Evolutionary conservation across 2,797 vertebrate genomes (phyloP), one percentile per base, ranked within the genome.

Genomic region (Gymnocypris eckloni): DNA sequence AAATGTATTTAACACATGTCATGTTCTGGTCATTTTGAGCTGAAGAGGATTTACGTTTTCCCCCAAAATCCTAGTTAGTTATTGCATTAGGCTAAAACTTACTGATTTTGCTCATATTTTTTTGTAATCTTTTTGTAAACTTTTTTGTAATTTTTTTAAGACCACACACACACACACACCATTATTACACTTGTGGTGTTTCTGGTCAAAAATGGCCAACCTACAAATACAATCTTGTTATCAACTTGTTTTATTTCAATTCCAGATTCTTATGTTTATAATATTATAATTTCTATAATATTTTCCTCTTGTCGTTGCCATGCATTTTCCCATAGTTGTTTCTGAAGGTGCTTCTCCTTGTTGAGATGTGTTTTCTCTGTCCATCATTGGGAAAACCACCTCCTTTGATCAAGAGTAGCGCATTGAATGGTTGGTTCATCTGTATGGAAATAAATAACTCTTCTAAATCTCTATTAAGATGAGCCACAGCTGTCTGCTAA

Each of bases 371-470:
- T 75, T 76, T 52, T 22, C 16, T 83, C 41, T 7, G 13, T 75
- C 25, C 20, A 41, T 83, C 59, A 28, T 41, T 67, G 45, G 33
- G 2, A 39, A 50, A 67, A 37, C 9, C 59, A 39, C 66, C 33
- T 67, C 59, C 61, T 67, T 66, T 83, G 59, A 76, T 83, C 22
- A 76, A 52, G 28, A 76, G 56, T 25, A 67, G 59, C 0, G 1
- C 82, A 75, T 7, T 37, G 56, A 83, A 56, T 75, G 28, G 8
- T 66, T 61, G 54, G 50, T 75, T 83, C 43, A 83, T 83, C 82
- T 83, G 45, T 77, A 77, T 84, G 82, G 72, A 67, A 84, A 84
- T 84, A 84, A 84, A 77, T 84, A 4, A 54, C 72, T 52, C 43
- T n/a, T 76, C 28, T 67, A 77, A 41, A 67, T 77, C 54, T 73